phyloP scores from a whole-genome alignment of 2,888 invertebrate genomes.

The Agonum fuliginosum region DNA sequence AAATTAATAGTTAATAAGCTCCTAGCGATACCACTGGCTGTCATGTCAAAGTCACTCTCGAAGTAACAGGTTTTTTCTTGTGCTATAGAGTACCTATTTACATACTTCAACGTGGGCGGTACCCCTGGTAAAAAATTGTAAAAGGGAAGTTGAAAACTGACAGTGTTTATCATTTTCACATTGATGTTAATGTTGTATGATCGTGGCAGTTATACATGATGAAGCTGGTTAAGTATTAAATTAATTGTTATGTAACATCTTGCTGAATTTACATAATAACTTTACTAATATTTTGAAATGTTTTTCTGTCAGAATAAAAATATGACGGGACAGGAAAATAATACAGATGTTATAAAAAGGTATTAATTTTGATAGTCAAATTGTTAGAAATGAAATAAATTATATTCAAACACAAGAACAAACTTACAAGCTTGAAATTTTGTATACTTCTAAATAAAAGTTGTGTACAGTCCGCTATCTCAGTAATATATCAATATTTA shows the following conservation, averaged over 20 bases:
- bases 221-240: background rate
- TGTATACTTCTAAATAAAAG: too few species aligned
- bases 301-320: background rate
- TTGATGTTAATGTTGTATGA: background rate
- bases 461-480: too few species aligned
- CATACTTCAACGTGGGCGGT: conserved; percentile 24
- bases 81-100: conserved; percentile 5
- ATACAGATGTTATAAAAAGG: too few species aligned
- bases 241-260: conserved; percentile 13
- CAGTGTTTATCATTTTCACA: background rate
- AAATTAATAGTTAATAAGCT: conserved; percentile 26
- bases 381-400: too few species aligned
- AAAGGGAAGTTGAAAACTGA: conserved; percentile 8
- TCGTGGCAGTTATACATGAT: background rate
- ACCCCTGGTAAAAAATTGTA: background rate
- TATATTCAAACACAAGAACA: too few species aligned
- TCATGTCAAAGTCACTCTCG: conserved; percentile 24
- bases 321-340: too few species aligned
- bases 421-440: too few species aligned
- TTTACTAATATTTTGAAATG: background rate
- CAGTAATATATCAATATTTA: too few species aligned
- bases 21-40: background rate
- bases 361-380: too few species aligned
- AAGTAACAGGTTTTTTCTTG: conserved; percentile 13
- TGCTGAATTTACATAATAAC: background rate